phyloP scores from a whole-genome alignment of 1,140 invertebrate genomes.

The Drosophila micromelanica region DNA sequence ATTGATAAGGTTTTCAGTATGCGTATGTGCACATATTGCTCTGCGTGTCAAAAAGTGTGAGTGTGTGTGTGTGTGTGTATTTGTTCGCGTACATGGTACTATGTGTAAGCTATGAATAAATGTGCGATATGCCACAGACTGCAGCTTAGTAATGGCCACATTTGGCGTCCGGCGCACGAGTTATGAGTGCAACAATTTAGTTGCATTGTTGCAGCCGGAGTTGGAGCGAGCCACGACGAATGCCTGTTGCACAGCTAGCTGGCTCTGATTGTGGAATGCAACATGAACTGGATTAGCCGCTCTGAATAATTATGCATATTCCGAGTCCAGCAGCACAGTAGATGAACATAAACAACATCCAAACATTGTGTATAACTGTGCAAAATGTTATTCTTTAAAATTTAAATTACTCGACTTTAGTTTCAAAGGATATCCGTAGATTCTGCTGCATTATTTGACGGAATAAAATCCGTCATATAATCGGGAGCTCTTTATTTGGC shows the following conservation, averaged over 20 bases:
- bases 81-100: conserved; percentile 6
- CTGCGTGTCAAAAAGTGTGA: not conserved
- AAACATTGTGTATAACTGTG: not conserved
- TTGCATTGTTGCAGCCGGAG: not conserved
- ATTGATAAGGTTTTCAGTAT: conserved; percentile 74
- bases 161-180: conserved; percentile 25
- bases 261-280: conserved; percentile 1
- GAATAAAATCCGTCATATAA: too few relatives aligned
- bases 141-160: conserved; percentile 36
- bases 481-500: not conserved
- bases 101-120: conserved; percentile 26
- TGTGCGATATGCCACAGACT: conserved; percentile 29
- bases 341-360: not conserved
- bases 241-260: conserved; percentile 4
- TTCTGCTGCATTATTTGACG: too few relatives aligned
- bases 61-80: conserved; percentile 15
- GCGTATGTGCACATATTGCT: conserved; percentile 12
- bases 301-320: conserved; percentile 8
- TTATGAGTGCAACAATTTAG: conserved; percentile 43
- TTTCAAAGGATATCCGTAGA: not conserved
- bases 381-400: not conserved
- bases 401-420: not conserved
- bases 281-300: conserved; percentile 8
- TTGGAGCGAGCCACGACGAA: not conserved
- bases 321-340: not conserved